phyloP scores from a whole-genome alignment of 2,113 vertebrate genomes.

The Rattus rattus region DNA sequence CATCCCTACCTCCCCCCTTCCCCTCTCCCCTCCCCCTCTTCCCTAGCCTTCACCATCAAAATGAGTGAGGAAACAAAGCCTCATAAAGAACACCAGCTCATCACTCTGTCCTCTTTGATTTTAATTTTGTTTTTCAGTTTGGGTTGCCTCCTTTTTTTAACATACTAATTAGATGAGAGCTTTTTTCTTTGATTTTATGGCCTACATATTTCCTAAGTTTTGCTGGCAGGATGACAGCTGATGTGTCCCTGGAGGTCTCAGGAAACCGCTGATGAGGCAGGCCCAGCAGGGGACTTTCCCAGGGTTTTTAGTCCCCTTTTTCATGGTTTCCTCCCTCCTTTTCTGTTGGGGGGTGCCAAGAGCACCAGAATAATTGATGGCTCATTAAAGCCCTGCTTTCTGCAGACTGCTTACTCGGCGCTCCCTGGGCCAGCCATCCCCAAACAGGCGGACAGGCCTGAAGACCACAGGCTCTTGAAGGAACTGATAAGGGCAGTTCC shows the following conservation, averaged over 20 bases:
- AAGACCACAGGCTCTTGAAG: not conserved
- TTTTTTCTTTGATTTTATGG: constrained; percentile 89
- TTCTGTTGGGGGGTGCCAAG: constrained; percentile 50
- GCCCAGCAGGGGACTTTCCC: constrained; percentile 81
- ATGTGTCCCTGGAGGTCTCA: constrained; percentile 87
- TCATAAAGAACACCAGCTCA: constrained; percentile 69
- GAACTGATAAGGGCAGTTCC: not conserved
- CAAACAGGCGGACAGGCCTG: not conserved
- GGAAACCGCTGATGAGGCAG: constrained; percentile 86
- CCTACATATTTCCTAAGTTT: constrained; percentile 90
- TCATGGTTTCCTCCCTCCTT: constrained; percentile 55
- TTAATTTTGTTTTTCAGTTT: constrained; percentile 82
- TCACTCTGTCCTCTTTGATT: constrained; percentile 74
- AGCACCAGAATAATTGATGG: constrained; percentile 63
- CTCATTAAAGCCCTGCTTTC: constrained; percentile 72
- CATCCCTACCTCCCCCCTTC: not conserved
- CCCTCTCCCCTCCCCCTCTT: not conserved
- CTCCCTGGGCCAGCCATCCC: constrained; percentile 19
- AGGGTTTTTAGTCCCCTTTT: constrained; percentile 69
- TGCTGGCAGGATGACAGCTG: constrained; percentile 89
- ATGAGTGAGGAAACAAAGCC: constrained; percentile 48
- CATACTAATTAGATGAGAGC: constrained; percentile 87
- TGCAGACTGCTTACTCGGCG: constrained; percentile 69
- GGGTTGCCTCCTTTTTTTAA: constrained; percentile 80
- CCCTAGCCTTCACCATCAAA: not conserved